Evolutionary conservation across 1,140 invertebrate species (phyloP), one percentile per base, ranked within the genome.

Genomic region (Rhagoletis pomonella): DNA sequence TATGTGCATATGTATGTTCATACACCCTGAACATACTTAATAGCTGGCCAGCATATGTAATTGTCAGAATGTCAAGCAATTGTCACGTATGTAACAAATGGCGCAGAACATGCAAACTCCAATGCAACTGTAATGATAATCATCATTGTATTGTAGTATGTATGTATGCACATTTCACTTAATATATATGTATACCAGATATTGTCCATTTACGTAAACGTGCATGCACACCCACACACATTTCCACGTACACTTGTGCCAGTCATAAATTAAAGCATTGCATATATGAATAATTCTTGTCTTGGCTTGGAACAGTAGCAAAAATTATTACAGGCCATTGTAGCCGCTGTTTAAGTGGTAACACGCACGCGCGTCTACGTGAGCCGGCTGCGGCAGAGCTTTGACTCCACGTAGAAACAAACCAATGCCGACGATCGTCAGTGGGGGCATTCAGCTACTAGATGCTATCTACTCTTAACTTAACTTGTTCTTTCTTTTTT

Each of bases 21-120:
- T 17, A 47, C 73, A 4, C 73, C 10, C 9, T 81, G n/a, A n/a
- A 73, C 4, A 39, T 44, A 39, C 7, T 73, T 55, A 7, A 10
- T 55, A 55, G 50, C 10, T 14, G 39, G 69, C n/a, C 47, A 4
- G 73, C 19, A 29, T 29, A 29, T 29, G 14, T 81, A 81, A 81
- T 29, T 58, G 17, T n/a, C 73, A 55, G 47, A 19, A 55, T 17
- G 44, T 55, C 73, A 81, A 55, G 55, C 73, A 58, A 81, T 55
- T 81, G 73, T 81, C 73, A 81, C 73, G 73, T 81, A 50, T 81
- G 19, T 55, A 81, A 81, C 73, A 81, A 81, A 81, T 81, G 73
- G 47, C 47, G 47, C 47, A 81, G 1, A 55, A 3, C 73, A 81
- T 47, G 73, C 47, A n/a, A 81, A 81, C 73, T 9, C 47, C 73